Percentiles rank a stretch among this genome's conserved stretches.
These are phyloP conservation scores for Limanda limanda DNA, from an alignment of 2,113 vertebrate species.

Conservation along the genomic window DNA sequence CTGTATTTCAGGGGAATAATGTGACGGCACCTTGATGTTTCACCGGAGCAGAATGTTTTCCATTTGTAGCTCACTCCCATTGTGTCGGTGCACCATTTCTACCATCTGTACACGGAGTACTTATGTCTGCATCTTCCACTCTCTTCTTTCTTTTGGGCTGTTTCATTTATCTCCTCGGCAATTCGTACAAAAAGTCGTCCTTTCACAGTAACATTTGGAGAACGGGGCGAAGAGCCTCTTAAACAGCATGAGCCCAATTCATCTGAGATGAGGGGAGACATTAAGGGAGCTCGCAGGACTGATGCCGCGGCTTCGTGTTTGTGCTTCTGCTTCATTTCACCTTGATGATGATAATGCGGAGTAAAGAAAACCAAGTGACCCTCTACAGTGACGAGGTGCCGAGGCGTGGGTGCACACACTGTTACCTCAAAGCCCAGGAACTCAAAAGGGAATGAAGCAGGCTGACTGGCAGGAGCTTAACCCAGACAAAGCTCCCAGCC, in stretches of 20 bases:
- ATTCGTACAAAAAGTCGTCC: constrained; percentile 22
- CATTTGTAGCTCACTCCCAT: constrained; percentile 22
- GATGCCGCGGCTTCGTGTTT: not conserved
- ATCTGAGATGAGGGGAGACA: not conserved
- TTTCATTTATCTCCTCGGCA: constrained; percentile 33
- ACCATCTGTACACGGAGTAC: constrained; percentile 20
- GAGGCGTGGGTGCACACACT: constrained; percentile 11
- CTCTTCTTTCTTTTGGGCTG: not conserved
- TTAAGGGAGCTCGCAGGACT: not conserved
- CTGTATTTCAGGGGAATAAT: constrained; percentile 32
- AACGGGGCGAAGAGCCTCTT: constrained; percentile 17
- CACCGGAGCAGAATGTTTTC: constrained; percentile 29
- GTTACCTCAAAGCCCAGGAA: constrained; percentile 46
- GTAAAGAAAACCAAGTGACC: constrained; percentile 24
- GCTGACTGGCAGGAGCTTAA: constrained; percentile 41
- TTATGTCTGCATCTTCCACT: constrained; percentile 11
- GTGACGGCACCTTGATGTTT: constrained; percentile 30
- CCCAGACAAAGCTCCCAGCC: constrained; percentile 9
- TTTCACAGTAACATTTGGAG: constrained; percentile 7
- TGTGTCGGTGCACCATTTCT: constrained; percentile 6
- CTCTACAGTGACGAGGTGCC: not conserved
- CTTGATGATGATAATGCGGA: constrained; percentile 12
- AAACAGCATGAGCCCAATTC: constrained; percentile 41
- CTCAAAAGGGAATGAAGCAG: constrained; percentile 41
- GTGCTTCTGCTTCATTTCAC: not conserved